Conservation (phyloP, 2,888 invertebrate species). For the Eupelmus urozonus region DNA sequence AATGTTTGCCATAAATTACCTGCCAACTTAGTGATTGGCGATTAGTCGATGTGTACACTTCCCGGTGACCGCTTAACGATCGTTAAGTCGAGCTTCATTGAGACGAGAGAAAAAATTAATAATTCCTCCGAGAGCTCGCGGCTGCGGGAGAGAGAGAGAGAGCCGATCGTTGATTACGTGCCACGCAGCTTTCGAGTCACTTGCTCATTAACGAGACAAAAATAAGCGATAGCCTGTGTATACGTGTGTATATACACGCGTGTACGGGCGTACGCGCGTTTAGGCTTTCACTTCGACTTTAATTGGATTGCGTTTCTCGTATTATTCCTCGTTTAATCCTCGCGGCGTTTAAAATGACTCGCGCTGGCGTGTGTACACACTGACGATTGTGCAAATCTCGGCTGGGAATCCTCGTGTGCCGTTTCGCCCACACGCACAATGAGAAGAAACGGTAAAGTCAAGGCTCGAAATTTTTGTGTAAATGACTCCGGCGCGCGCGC, state of each 20-base stretch:
- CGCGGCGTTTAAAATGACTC: too few species aligned
- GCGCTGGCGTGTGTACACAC: too few species aligned
- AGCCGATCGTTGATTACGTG: constrained; percentile 21
- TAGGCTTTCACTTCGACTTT: constrained; percentile 11
- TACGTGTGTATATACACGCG: neutral
- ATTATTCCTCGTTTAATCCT: too few species aligned
- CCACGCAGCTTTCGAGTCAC: constrained; percentile 1
- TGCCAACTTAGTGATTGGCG: constrained; percentile 58
- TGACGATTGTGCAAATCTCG: too few species aligned
- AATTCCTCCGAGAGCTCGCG: constrained; percentile 4
- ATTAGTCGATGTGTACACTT: constrained; percentile 58
- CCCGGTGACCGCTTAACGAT: constrained; percentile 53
- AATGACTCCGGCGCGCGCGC: too few species aligned
- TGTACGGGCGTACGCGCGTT: neutral
- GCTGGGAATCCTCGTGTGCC: too few species aligned
- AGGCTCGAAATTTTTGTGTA: too few species aligned
- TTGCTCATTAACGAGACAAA: constrained; percentile 33
- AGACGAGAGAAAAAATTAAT: constrained; percentile 48
- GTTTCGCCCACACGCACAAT: too few species aligned
- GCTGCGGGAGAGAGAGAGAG: constrained; percentile 18
- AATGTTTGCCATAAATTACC: constrained; percentile 46
- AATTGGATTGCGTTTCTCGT: constrained; percentile 27
- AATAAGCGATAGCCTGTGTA: neutral
- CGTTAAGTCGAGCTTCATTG: constrained; percentile 55
- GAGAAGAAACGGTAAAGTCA: too few species aligned